Evolutionary conservation across 2,888 invertebrate genomes (phyloP).

Genomic region (Meteorus colon): DNA sequence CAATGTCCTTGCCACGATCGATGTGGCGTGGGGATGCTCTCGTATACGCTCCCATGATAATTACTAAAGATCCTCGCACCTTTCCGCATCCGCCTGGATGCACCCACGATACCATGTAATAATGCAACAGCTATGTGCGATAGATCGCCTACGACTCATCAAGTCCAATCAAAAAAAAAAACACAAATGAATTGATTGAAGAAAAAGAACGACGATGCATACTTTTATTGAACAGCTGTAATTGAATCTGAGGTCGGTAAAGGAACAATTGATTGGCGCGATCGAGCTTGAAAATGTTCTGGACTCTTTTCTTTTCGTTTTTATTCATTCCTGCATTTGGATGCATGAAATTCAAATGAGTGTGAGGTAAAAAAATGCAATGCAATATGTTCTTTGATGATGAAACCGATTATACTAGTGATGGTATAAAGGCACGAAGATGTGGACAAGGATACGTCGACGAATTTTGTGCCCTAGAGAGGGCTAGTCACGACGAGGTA

Average conservation of each 20-base stretch:
- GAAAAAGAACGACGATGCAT: background rate
- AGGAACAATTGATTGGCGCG: background rate
- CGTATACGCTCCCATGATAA: conserved; percentile 36
- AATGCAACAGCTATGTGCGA: conserved; percentile 5
- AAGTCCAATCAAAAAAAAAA: background rate
- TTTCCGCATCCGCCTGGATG: conserved; percentile 23
- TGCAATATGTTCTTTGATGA: background rate
- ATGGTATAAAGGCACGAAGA: background rate
- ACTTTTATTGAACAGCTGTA: background rate
- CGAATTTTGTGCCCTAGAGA: conserved; percentile 26
- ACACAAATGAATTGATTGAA: background rate
- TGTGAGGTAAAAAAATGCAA: background rate
- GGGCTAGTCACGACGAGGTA: conserved; percentile 22
- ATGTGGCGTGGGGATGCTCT: conserved; percentile 30
- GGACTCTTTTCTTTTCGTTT: background rate
- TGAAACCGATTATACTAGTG: background rate
- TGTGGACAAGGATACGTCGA: background rate
- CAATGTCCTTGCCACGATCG: conserved; percentile 48
- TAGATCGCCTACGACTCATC: background rate
- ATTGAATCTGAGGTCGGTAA: background rate
- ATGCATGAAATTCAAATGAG: background rate
- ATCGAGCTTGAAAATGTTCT: background rate
- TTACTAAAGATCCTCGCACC: conserved; percentile 32
- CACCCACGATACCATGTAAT: conserved; percentile 17
- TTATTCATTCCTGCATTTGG: background rate